Evolutionary conservation across 2,113 vertebrate species (phyloP).

Genomic region (Ictalurus furcatus): DNA sequence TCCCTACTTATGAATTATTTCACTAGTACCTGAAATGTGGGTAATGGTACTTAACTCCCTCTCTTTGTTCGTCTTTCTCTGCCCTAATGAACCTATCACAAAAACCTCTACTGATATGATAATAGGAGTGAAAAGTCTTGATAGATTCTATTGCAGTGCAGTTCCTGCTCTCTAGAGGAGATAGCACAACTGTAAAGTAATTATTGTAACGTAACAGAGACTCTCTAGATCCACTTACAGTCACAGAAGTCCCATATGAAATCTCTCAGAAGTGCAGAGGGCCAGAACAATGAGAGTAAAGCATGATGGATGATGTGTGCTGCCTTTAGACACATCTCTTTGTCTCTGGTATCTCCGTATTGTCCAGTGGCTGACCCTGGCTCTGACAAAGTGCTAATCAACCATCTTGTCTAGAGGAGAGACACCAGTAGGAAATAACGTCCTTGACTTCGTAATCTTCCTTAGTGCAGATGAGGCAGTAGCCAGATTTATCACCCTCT

Average conservation of each 20-base stretch:
- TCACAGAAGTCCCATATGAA: slow-evolving; percentile 12
- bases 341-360: not conserved
- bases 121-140: slow-evolving; percentile 20
- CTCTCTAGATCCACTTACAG: slow-evolving; percentile 39
- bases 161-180: slow-evolving; percentile 37
- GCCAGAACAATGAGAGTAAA: slow-evolving; percentile 39
- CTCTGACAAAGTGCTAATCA: slow-evolving; percentile 20
- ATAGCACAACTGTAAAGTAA: slow-evolving; percentile 31
- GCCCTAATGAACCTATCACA: slow-evolving; percentile 32
- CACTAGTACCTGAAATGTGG: not conserved
- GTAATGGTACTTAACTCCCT: not conserved
- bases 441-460: slow-evolving; percentile 25
- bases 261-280: slow-evolving; percentile 18
- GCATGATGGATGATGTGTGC: slow-evolving; percentile 40
- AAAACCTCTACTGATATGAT: slow-evolving; percentile 33
- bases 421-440: not conserved
- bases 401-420: slow-evolving; percentile 9
- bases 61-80: not conserved
- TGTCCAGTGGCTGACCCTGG: slow-evolving; percentile 22
- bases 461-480: slow-evolving; percentile 3
- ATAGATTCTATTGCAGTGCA: slow-evolving; percentile 38
- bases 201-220: slow-evolving; percentile 37
- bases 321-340: slow-evolving; percentile 26
- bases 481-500: slow-evolving; percentile 8
- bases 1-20: not conserved